These are phyloP conservation scores for Drosophila lini DNA, from an alignment of 1,140 invertebrate species.

Conservation along the genomic window DNA sequence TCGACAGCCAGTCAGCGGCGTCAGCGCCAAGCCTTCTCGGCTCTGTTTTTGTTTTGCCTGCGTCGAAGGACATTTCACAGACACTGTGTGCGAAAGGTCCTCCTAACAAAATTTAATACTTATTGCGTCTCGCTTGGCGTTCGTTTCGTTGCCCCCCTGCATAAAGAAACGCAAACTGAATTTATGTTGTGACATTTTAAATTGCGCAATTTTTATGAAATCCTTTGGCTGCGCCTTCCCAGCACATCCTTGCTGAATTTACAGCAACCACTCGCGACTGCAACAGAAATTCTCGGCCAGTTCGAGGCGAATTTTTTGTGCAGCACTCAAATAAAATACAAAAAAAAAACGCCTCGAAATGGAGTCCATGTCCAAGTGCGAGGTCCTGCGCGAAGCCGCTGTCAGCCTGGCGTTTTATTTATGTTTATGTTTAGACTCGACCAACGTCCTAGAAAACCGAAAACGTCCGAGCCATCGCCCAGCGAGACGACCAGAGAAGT, in stretches of 20 bases:
- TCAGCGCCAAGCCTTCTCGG: constrained; percentile 50
- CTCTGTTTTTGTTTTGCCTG: constrained; percentile 55
- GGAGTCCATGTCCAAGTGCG: constrained; percentile 48
- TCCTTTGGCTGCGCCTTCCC: constrained; percentile 73
- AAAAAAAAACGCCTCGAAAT: constrained; percentile 35
- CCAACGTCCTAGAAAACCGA: constrained; percentile 60
- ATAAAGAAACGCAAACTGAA: constrained; percentile 82
- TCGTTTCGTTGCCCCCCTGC: constrained; percentile 57
- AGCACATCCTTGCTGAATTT: constrained; percentile 53
- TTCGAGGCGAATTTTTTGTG: constrained; percentile 74
- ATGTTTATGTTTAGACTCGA: constrained; percentile 78
- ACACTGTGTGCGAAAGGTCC: constrained; percentile 49
- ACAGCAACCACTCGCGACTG: constrained; percentile 66
- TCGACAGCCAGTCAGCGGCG: constrained; percentile 79
- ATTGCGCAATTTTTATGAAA: constrained; percentile 84
- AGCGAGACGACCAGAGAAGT: constrained; percentile 46
- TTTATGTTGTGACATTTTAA: constrained; percentile 85
- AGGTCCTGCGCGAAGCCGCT: constrained; percentile 62
- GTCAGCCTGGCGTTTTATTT: constrained; percentile 75
- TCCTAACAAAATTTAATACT: constrained; percentile 82
- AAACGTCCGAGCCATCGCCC: constrained; percentile 45
- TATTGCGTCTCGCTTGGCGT: constrained; percentile 66
- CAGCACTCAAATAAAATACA: constrained; percentile 43
- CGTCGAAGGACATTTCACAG: constrained; percentile 69
- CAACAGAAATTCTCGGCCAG: constrained; percentile 60